Percentiles rank a stretch among this genome's conserved stretches.
Conservation (phyloP, 2,888 invertebrate genomes). For the Mylabris sibirica region DNA sequence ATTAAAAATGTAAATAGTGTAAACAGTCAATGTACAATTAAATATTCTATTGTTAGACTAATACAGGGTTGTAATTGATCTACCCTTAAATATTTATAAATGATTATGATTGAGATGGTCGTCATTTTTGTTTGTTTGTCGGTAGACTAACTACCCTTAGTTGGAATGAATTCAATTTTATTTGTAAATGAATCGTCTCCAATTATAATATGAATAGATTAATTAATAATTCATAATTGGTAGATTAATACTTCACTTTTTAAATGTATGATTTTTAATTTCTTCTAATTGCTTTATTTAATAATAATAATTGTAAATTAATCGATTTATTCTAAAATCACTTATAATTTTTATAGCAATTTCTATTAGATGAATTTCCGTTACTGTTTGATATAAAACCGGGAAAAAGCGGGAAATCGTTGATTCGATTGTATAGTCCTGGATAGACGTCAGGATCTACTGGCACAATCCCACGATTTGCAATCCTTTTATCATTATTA, state of each 20-base stretch:
- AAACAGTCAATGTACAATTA: not conserved
- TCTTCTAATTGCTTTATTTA: too few relatives aligned
- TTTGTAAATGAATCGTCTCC: too few relatives aligned
- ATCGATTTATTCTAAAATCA: not conserved
- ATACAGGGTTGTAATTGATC: not conserved
- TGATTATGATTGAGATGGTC: not conserved
- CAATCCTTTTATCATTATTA: not conserved
- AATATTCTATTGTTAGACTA: too few relatives aligned
- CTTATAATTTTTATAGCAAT: constrained; percentile 1
- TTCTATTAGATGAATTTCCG: constrained; percentile 23
- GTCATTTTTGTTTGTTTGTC: not conserved
- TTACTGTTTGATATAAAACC: constrained; percentile 18
- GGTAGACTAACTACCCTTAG: too few relatives aligned
- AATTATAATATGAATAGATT: too few relatives aligned
- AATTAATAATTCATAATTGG: too few relatives aligned
- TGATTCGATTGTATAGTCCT: constrained; percentile 18
- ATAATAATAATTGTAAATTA: not conserved
- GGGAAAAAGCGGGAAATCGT: constrained; percentile 30
- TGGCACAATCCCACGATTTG: not conserved
- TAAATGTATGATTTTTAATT: too few relatives aligned
- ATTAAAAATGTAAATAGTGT: not conserved
- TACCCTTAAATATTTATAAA: too few relatives aligned
- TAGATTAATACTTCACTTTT: too few relatives aligned
- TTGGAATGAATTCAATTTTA: too few relatives aligned
- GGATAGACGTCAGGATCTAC: constrained; percentile 8